Base-by-base conservation (phyloP, 2,113 vertebrate species). In the Scalopus aquaticus region DNA sequence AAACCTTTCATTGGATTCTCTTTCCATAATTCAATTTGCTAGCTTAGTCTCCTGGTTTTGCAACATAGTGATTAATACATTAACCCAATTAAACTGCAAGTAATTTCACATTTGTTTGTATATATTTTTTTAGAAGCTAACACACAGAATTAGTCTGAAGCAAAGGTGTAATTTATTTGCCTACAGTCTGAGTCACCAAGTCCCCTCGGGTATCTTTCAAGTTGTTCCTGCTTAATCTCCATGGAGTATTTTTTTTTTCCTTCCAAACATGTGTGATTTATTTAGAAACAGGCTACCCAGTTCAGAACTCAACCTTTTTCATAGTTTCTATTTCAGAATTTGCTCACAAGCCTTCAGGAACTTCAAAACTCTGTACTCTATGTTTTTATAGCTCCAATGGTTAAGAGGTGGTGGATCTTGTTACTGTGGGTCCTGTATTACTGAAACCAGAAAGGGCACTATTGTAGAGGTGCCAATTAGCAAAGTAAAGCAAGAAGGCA, bases 121-220 rank as follows among this genome's bases (percentile, higher is more conserved):
- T 54, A 78, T 96, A 39, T 39, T 80, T 96, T 96, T 81, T 81
- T 51, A 93, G 78, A 30, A 49, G 30, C 7, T 5, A 69, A 54
- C 2, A 22, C 42, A 44, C 74, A 81, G 39, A 95, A 95, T 97
- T 91, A 96, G 94, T 92, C 84, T 96, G 58, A 4, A 24, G 62
- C 42, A 65, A 97, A 97, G 89, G 97, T 95, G 86, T 95, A 96
- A 97, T 95, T 96, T 97, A 77, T 96, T 88, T 96, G 95, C 96
- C 97, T 98, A 87, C 90, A 70, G 69, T 86, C 91, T 97, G 97
- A 98, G 94, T 97, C 97, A 97, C 62, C 8, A 51, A 72, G 30
- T 80, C 97, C 49, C 91, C 88, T 95, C 56, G 9, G 73, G n/a
- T 73, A 44, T 84, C 60, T 96, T 86, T 83, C 65, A 81, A 89